A percentile compares a stretch with the other conserved stretches of the same genome.
Evolutionary conservation across 2,888 invertebrate species (phyloP).

Genomic region (Andrena hattorfiana): DNA sequence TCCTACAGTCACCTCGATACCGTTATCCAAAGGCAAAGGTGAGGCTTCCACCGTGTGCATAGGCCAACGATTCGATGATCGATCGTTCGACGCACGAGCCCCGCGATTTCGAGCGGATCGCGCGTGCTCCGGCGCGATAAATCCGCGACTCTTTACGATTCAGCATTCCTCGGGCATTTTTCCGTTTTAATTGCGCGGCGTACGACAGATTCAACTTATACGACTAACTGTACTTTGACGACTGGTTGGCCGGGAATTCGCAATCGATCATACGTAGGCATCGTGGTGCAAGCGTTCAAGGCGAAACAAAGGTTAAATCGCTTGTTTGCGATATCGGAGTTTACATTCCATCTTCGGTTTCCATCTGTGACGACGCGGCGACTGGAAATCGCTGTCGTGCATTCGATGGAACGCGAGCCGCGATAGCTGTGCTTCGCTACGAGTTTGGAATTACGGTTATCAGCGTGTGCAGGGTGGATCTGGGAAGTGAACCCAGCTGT

Average conservation of each 20-base stretch:
- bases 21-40: conserved; percentile 48
- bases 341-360: conserved; percentile 27
- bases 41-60: conserved; percentile 45
- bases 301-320: conserved; percentile 48
- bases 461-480: too few species aligned
- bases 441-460: background rate
- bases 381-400: background rate
- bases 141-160: background rate
- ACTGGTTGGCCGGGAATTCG: background rate
- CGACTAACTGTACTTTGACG: background rate
- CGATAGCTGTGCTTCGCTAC: background rate
- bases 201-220: background rate
- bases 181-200: background rate
- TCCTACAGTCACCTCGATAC: conserved; percentile 28
- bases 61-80: conserved; percentile 42
- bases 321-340: conserved; percentile 37
- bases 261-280: conserved; percentile 13
- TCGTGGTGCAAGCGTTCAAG: conserved; percentile 1
- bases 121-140: background rate
- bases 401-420: background rate
- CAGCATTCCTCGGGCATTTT: background rate
- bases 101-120: conserved; percentile 19
- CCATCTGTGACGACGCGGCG: background rate
- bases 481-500: background rate
- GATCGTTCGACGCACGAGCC: conserved; percentile 39